Percentiles rank a stretch among this genome's conserved stretches.
phyloP scores from a whole-genome alignment of 2,888 invertebrate genomes.

The Drosophila falleni region DNA sequence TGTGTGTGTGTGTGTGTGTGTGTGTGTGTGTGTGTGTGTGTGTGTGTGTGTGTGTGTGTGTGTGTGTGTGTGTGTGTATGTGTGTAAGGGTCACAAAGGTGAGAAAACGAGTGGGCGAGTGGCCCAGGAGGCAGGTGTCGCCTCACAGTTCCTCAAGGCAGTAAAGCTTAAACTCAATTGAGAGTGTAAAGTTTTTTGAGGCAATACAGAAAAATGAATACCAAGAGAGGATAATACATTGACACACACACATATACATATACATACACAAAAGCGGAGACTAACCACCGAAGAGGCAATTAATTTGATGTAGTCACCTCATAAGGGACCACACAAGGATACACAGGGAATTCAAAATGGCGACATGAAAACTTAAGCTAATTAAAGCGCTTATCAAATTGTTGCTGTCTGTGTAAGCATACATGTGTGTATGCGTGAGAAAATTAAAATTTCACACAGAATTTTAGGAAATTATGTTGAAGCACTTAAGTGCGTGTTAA shows the following conservation, averaged over 20 bases:
- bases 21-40: slow-evolving; percentile 1
- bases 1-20: background rate
- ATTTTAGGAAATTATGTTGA: slow-evolving; percentile 53
- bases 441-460: slow-evolving; percentile 56
- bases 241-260: background rate
- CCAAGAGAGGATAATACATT: slow-evolving; percentile 20
- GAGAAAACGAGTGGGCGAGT: slow-evolving; percentile 15
- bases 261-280: background rate
- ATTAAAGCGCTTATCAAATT: slow-evolving; percentile 62
- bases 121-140: slow-evolving; percentile 17
- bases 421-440: slow-evolving; percentile 14
- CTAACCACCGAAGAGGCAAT: slow-evolving; percentile 55
- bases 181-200: slow-evolving; percentile 46
- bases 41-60: background rate
- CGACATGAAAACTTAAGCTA: slow-evolving; percentile 64
- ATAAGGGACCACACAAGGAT: slow-evolving; percentile 24
- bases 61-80: slow-evolving; percentile 1
- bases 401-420: background rate
- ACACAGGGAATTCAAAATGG: slow-evolving; percentile 44
- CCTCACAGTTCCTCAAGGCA: slow-evolving; percentile 17
- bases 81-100: slow-evolving; percentile 34
- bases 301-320: slow-evolving; percentile 65
- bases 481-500: slow-evolving; percentile 57
- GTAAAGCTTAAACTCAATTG: slow-evolving; percentile 28
- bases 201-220: slow-evolving; percentile 19